Conservation (phyloP, 1,140 invertebrate genomes). For the Melitaea cinxia region DNA sequence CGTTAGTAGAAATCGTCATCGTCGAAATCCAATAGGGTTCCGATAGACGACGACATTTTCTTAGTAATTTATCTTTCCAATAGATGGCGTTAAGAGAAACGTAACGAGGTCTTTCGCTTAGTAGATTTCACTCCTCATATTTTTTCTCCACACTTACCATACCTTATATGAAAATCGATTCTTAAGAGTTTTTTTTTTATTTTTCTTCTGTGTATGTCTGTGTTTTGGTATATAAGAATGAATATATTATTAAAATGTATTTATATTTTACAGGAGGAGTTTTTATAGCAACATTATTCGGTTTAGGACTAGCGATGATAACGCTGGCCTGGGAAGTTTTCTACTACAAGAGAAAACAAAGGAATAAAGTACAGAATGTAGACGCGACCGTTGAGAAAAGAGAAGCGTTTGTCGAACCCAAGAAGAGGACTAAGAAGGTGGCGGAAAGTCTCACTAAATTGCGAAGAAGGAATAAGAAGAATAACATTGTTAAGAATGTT, state of each 20-base stretch:
- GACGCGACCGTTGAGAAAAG: slow-evolving; percentile 53
- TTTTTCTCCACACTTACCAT: too few relatives aligned
- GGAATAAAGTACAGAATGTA: slow-evolving; percentile 62
- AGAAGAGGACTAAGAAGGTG: slow-evolving; percentile 75
- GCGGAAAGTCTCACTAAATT: slow-evolving; percentile 57
- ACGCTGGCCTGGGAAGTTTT: slow-evolving; percentile 90
- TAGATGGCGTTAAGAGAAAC: too few relatives aligned
- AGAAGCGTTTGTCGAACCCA: slow-evolving; percentile 54
- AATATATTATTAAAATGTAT: background rate
- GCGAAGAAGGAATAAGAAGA: slow-evolving; percentile 47
- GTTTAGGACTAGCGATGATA: slow-evolving; percentile 90
- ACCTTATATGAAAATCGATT: too few relatives aligned
- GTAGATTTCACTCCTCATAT: too few relatives aligned
- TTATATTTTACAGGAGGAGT: slow-evolving; percentile 86
- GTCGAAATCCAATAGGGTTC: too few relatives aligned
- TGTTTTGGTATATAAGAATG: too few relatives aligned
- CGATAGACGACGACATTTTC: too few relatives aligned
- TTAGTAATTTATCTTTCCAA: too few relatives aligned
- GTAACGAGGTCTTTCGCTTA: too few relatives aligned
- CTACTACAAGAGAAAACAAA: slow-evolving; percentile 88
- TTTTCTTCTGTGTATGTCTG: too few relatives aligned
- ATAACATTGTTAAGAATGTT: slow-evolving; percentile 50
- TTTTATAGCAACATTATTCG: slow-evolving; percentile 93
- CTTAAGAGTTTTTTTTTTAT: too few relatives aligned
- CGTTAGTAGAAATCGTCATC: too few relatives aligned